Percentiles rank a stretch among this genome's conserved stretches.
Conservation (phyloP, 1,140 invertebrate species). For the Brachystomella parvula region DNA sequence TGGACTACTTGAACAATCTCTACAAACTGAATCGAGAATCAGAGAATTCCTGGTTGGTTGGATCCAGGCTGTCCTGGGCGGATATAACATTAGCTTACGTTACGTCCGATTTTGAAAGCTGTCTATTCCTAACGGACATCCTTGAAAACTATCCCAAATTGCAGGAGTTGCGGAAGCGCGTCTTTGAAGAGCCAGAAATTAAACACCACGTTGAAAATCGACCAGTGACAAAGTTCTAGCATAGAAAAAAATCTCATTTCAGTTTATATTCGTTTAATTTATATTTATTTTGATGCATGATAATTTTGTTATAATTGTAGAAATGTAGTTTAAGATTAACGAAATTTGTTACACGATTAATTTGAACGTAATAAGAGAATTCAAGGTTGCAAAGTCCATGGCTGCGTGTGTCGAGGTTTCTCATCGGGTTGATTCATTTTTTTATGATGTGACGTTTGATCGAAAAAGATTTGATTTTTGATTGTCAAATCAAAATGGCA, state of each 20-base stretch:
- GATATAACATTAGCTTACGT: not conserved
- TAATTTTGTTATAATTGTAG: not conserved
- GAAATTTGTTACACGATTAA: not conserved
- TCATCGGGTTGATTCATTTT: too few species aligned
- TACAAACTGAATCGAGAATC: not conserved
- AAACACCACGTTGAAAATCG: slow-evolving; percentile 5
- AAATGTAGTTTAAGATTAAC: not conserved
- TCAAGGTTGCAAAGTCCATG: not conserved
- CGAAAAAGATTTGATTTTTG: too few species aligned
- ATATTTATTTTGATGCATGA: not conserved
- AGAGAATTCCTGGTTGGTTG: not conserved
- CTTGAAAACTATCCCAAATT: not conserved
- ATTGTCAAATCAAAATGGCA: too few species aligned
- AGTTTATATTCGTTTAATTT: not conserved
- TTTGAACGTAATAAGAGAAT: not conserved
- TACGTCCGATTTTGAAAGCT: not conserved
- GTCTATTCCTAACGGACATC: not conserved
- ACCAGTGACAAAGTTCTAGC: slow-evolving; percentile 8
- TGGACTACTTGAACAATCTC: not conserved
- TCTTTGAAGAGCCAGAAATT: not conserved
- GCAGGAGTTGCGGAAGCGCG: not conserved
- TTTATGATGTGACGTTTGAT: too few species aligned
- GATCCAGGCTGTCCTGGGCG: not conserved
- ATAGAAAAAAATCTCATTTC: not conserved
- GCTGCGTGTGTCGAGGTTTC: not conserved